Evolutionary conservation across 2,797 vertebrate genomes (phyloP).

Genomic region (Serranus cabrilla): DNA sequence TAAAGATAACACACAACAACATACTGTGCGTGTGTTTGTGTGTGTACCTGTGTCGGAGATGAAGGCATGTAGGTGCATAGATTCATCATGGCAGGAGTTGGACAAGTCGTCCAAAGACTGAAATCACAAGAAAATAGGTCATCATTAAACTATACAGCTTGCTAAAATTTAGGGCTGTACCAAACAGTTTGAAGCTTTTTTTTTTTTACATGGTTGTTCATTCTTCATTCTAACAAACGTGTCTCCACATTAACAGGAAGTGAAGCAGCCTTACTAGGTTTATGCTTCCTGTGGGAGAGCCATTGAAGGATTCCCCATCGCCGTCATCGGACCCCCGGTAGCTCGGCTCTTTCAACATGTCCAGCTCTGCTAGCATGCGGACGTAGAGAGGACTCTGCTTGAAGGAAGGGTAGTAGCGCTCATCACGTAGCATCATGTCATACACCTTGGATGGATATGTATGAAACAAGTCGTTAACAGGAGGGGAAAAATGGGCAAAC

Average conservation of each 20-base stretch:
- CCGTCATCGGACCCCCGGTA: constrained; percentile 97
- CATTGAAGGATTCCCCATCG: constrained; percentile 97
- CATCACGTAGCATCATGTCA: constrained; percentile 96
- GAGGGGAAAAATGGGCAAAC: background rate
- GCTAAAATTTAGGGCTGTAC: background rate
- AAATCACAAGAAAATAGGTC: constrained; percentile 53
- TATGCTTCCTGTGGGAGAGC: constrained; percentile 97
- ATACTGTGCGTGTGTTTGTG: background rate
- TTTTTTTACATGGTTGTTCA: too few species aligned
- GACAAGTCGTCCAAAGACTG: constrained; percentile 97
- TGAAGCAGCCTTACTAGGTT: constrained; percentile 88
- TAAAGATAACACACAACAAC: background rate
- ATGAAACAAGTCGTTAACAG: background rate
- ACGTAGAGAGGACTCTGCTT: constrained; percentile 95
- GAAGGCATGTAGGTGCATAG: constrained; percentile 92
- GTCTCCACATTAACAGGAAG: background rate
- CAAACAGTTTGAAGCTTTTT: too few species aligned
- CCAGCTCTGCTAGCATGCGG: constrained; percentile 97
- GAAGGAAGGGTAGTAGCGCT: constrained; percentile 97
- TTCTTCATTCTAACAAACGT: too few species aligned
- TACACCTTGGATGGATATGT: constrained; percentile 89
- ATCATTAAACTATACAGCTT: background rate
- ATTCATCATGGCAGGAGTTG: constrained; percentile 92
- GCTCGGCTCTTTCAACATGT: constrained; percentile 99
- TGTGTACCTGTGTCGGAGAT: constrained; percentile 96